These are phyloP conservation scores for Etheostoma perlongum DNA, from an alignment of 2,797 vertebrate species.

Conservation along the genomic window DNA sequence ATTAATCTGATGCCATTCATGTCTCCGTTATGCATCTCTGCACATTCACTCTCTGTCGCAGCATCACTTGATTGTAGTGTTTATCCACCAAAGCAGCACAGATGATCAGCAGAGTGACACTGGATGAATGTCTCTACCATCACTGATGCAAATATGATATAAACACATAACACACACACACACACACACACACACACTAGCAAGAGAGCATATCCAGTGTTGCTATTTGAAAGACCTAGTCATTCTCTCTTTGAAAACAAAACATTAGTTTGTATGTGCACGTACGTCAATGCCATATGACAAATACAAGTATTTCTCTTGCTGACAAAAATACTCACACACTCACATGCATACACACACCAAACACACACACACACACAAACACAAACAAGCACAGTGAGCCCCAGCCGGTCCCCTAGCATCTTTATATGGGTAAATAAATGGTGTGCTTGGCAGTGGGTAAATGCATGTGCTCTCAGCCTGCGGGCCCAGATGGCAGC, in stretches of 20 bases:
- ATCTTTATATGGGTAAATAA: slow-evolving; percentile 91
- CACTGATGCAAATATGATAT: slow-evolving; percentile 61
- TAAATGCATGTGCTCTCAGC: slow-evolving; percentile 92
- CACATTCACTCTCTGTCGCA: slow-evolving; percentile 55
- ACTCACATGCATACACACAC: slow-evolving; percentile 13
- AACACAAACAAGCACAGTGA: slow-evolving; percentile 57
- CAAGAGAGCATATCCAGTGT: background rate
- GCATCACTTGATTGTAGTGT: slow-evolving; percentile 65
- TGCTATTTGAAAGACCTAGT: slow-evolving; percentile 24
- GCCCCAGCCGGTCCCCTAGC: slow-evolving; percentile 76
- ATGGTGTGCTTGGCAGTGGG: slow-evolving; percentile 92
- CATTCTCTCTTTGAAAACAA: slow-evolving; percentile 39
- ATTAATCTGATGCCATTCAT: slow-evolving; percentile 69
- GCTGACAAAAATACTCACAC: slow-evolving; percentile 41
- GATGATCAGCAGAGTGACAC: slow-evolving; percentile 65
- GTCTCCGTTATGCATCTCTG: slow-evolving; percentile 67
- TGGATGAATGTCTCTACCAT: slow-evolving; percentile 56
- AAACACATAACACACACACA: slow-evolving; percentile 5
- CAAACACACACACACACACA: slow-evolving; percentile 2
- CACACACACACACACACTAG: slow-evolving; percentile 11
- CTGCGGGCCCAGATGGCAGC: slow-evolving; percentile 94
- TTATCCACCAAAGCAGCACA: slow-evolving; percentile 71
- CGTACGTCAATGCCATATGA: slow-evolving; percentile 30
- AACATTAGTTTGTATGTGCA: slow-evolving; percentile 43
- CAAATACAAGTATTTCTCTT: slow-evolving; percentile 44